These are phyloP conservation scores for Mnemiopsis leidyi DNA, from an alignment of 37 sponge, comb jelly and placozoan species.

Conservation along the genomic window DNA sequence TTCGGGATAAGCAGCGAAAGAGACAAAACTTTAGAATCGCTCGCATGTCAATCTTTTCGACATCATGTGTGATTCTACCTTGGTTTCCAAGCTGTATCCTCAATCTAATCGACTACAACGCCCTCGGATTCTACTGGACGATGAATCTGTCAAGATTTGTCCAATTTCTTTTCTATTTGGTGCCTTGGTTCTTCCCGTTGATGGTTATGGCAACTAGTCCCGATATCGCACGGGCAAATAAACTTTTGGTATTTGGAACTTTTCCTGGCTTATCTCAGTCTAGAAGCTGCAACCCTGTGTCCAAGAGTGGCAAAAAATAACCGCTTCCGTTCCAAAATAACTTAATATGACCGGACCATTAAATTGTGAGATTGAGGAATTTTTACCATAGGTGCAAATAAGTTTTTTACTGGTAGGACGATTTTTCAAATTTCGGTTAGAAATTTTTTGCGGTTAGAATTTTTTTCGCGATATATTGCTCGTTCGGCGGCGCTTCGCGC, in stretches of 20 bases:
- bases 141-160: background rate
- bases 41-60: background rate
- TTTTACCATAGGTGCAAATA: too few relatives aligned
- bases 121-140: background rate
- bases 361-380: too few relatives aligned
- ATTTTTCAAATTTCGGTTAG: too few relatives aligned
- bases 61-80: background rate
- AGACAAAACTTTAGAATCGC: slow-evolving; percentile 6
- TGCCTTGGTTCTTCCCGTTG: slow-evolving; percentile 14
- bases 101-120: background rate
- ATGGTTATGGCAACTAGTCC: background rate
- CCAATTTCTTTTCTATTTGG: background rate
- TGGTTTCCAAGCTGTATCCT: background rate
- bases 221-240: background rate
- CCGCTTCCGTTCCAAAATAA: too few relatives aligned
- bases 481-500: too few relatives aligned
- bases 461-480: too few relatives aligned
- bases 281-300: background rate
- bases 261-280: background rate
- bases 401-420: too few relatives aligned
- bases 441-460: too few relatives aligned
- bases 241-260: background rate
- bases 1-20: background rate
- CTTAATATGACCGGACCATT: too few relatives aligned
- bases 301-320: too few relatives aligned